These are phyloP conservation scores for Heliconius charithonia DNA, from an alignment of 2,888 invertebrate genomes.

Conservation along the genomic window DNA sequence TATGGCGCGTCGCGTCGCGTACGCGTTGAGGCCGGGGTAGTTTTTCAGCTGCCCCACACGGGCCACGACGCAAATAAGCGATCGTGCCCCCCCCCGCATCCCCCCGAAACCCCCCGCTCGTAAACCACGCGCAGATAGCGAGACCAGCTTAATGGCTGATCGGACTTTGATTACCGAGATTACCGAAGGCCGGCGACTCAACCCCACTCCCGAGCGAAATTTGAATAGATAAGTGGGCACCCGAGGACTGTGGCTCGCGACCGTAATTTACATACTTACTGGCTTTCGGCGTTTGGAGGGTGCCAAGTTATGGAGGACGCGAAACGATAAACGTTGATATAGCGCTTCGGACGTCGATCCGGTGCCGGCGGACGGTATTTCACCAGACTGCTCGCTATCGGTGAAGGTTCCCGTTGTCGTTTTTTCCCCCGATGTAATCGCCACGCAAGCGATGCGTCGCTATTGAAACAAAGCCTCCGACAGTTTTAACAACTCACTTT, in stretches of 20 bases:
- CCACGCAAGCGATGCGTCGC: conserved; percentile 47
- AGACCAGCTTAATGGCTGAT: conserved; percentile 83
- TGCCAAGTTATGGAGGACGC: conserved; percentile 80
- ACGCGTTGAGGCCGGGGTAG: conserved; percentile 69
- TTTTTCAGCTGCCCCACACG: conserved; percentile 72
- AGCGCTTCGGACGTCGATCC: conserved; percentile 79
- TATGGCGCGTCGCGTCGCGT: conserved; percentile 59
- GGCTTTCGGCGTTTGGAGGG: conserved; percentile 80
- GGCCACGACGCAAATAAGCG: conserved; percentile 78
- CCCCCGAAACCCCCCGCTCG: conserved; percentile 68
- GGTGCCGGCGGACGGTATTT: conserved; percentile 73
- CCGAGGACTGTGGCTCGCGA: conserved; percentile 80
- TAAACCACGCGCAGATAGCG: conserved; percentile 83
- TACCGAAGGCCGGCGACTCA: conserved; percentile 82
- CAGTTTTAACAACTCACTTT: conserved; percentile 54
- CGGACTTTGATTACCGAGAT: conserved; percentile 84
- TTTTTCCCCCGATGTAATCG: conserved; percentile 69
- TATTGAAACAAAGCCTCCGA: conserved; percentile 53
- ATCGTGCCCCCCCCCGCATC: conserved; percentile 61
- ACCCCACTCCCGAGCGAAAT: conserved; percentile 76
- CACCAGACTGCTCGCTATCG: conserved; percentile 77
- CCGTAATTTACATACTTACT: conserved; percentile 84
- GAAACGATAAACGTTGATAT: conserved; percentile 82
- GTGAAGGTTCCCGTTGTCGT: conserved; percentile 43
- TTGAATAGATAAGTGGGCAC: conserved; percentile 84